These are phyloP conservation scores for Troides helena DNA, from an alignment of 2,888 invertebrate genomes.

Conservation along the genomic window DNA sequence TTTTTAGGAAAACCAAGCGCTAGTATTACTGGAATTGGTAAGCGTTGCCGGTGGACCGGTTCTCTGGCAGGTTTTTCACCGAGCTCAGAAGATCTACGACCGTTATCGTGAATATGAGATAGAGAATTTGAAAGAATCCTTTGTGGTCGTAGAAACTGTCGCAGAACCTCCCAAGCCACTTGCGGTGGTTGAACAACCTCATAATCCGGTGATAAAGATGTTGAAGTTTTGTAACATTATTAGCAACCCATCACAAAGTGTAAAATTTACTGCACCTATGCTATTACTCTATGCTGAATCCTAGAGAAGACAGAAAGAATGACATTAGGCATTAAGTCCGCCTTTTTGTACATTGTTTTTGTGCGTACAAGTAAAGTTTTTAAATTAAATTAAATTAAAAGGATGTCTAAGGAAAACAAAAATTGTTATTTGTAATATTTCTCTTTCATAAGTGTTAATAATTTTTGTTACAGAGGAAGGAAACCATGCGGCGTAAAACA, in stretches of 20 bases:
- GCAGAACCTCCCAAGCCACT: conserved; percentile 33
- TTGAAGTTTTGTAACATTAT: too few species aligned
- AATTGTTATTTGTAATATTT: not conserved
- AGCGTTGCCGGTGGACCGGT: conserved; percentile 63
- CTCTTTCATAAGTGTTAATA: not conserved
- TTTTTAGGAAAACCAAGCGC: conserved; percentile 57
- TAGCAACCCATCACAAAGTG: too few species aligned
- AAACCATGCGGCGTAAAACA: conserved; percentile 5
- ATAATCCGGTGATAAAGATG: conserved; percentile 10
- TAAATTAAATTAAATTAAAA: too few species aligned
- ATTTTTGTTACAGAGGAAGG: conserved; percentile 11
- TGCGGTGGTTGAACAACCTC: conserved; percentile 28
- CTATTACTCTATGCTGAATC: too few species aligned
- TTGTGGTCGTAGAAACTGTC: conserved; percentile 42
- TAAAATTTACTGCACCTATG: too few species aligned
- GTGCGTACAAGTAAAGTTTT: too few species aligned
- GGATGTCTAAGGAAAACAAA: too few species aligned
- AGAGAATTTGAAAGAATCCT: conserved; percentile 50
- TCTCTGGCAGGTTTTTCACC: conserved; percentile 56
- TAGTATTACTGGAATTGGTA: conserved; percentile 58
- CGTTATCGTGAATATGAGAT: conserved; percentile 47
- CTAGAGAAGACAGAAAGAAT: too few species aligned
- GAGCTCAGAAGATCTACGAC: conserved; percentile 53
- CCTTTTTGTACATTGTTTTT: too few species aligned
- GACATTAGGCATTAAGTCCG: too few species aligned